Conservation (phyloP, 1,140 invertebrate genomes). For the Littorina saxatilis region DNA sequence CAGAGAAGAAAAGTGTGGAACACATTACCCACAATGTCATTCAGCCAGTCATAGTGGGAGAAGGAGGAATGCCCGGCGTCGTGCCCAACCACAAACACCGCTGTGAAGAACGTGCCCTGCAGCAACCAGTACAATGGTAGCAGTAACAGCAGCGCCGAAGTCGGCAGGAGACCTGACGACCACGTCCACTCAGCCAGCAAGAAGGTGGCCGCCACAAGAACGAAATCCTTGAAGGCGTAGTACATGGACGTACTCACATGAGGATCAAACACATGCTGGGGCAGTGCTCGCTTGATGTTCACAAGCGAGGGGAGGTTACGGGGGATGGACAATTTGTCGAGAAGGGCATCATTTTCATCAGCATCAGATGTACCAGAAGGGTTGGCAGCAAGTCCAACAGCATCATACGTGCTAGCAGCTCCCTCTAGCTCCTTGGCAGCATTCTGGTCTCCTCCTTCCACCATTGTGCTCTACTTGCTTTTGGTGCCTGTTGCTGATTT, state of each 20-base stretch:
- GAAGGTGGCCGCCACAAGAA: slow-evolving; percentile 62
- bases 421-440: slow-evolving; percentile 1
- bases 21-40: slow-evolving; percentile 62
- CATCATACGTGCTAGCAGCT: neutral
- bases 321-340: slow-evolving; percentile 45
- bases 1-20: slow-evolving; percentile 62
- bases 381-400: slow-evolving; percentile 4
- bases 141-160: slow-evolving; percentile 28
- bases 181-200: slow-evolving; percentile 39
- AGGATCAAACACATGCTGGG: slow-evolving; percentile 70
- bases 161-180: slow-evolving; percentile 39
- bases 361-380: neutral
- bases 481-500: neutral
- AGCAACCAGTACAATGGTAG: slow-evolving; percentile 64
- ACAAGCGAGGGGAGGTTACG: slow-evolving; percentile 60
- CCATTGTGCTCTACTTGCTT: neutral
- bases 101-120: slow-evolving; percentile 74
- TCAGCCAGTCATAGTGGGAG: slow-evolving; percentile 69
- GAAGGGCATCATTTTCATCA: slow-evolving; percentile 31
- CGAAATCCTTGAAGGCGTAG: slow-evolving; percentile 70
- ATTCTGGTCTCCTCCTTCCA: slow-evolving; percentile 10
- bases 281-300: slow-evolving; percentile 68
- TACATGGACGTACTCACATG: slow-evolving; percentile 65
- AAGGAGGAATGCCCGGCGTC: slow-evolving; percentile 77
- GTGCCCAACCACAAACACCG: slow-evolving; percentile 75